Base-by-base conservation (phyloP, 2,113 vertebrate genomes). In the Odontesthes bonariensis region DNA sequence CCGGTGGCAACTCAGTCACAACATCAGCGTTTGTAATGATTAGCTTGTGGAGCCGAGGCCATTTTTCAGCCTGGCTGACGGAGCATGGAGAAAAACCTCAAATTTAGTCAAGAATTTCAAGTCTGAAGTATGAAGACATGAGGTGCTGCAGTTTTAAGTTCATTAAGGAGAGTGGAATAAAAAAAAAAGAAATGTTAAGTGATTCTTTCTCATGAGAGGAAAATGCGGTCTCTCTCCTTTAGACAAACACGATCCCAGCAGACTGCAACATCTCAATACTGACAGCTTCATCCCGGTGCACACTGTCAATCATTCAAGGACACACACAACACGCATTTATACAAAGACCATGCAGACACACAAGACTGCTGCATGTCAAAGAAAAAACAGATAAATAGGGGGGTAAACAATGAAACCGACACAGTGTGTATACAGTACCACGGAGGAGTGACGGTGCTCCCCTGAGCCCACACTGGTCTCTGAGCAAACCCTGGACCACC, bases 381-480 rank as follows among this genome's bases (percentile, higher is more conserved):
- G 46, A 51, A 23, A 32, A 11, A 19, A 31, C 5, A 16, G 16
- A 60, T 19, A 17, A 17, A 46, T 6, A 46, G 16, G 22, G 55
- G 16, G 20, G 33, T 35, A 73, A 73, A 82, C 70, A 79, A 69
- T 53, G 32, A 77, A 75, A 82, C 76, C 82, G 62, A 85, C 65
- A 69, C 57, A 51, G 19, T 75, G 81, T 68, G 72, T 59, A 62
- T 19, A 49, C 16, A 49, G 46, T 55, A 46, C 27, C 27, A 57
- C 49, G 66, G 70, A 46, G 59, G 81, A 87, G 69, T 76, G 88
- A 80, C 55, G 61, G 53, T 47, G 46, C 63, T 88, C 82, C 82
- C 83, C 42, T 57, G 86, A 89, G 89, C 66, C 3, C 79, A 74
- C 42, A 17, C 83, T 92, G 90, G 90, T 89, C 89, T 90, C 88